phyloP scores from a whole-genome alignment of 2,888 invertebrate genomes.

The Synanthedon tipuliformis region DNA sequence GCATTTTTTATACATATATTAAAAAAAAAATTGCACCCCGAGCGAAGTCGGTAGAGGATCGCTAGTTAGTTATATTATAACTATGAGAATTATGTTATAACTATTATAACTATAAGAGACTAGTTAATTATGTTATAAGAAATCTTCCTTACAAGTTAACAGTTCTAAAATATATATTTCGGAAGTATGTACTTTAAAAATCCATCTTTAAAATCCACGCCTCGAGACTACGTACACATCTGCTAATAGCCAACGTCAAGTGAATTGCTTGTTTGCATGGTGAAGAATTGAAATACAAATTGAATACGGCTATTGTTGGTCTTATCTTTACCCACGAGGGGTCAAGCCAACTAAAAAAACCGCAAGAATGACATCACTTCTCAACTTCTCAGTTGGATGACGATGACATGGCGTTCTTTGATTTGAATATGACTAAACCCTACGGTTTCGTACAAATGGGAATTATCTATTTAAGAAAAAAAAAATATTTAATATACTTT shows the following conservation, averaged over 20 bases:
- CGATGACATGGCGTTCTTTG: not conserved
- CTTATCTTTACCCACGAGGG: not conserved
- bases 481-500: no score
- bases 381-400: not conserved
- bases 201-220: not conserved
- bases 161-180: not conserved
- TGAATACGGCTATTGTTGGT: not conserved
- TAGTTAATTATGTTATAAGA: no score
- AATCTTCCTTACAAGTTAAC: no score
- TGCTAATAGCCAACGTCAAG: not conserved
- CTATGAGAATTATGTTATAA: no score
- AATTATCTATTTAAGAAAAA: no score
- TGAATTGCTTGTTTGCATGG: not conserved
- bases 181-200: not conserved
- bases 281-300: not conserved
- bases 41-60: no score
- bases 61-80: no score
- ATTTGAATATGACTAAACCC: not conserved
- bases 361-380: not conserved
- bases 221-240: not conserved
- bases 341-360: not conserved
- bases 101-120: no score
- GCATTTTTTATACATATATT: no score
- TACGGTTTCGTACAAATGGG: not conserved
- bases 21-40: no score